Conservation (phyloP, 2,113 vertebrate species). For the Caranx ignobilis region DNA sequence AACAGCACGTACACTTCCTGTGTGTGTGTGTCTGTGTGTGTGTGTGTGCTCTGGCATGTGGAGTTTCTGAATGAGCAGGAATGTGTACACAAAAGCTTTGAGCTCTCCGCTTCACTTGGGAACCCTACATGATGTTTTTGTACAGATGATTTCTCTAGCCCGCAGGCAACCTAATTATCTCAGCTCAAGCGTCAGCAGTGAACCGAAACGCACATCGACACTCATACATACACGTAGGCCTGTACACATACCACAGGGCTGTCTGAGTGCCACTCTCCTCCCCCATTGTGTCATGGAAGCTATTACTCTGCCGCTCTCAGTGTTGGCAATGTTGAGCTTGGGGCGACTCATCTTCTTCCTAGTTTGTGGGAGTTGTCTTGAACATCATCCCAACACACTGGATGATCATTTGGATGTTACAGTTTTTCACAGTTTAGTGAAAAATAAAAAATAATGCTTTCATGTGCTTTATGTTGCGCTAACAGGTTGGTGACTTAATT, state of each 20-base stretch:
- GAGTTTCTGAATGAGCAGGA: conserved; percentile 75
- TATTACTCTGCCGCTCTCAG: conserved; percentile 64
- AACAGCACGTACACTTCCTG: conserved; percentile 66
- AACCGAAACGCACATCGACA: conserved; percentile 60
- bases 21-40: not conserved
- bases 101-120: conserved; percentile 77
- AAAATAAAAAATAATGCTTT: conserved; percentile 16
- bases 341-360: conserved; percentile 25
- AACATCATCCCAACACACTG: not conserved
- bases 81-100: conserved; percentile 79
- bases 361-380: conserved; percentile 17
- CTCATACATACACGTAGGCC: conserved; percentile 45
- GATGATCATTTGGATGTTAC: not conserved
- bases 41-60: conserved; percentile 59
- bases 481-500: conserved; percentile 12
- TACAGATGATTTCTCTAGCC: conserved; percentile 80
- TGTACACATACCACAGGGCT: conserved; percentile 43
- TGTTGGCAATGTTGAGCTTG: conserved; percentile 28
- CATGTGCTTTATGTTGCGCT: not conserved
- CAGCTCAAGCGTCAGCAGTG: conserved; percentile 68
- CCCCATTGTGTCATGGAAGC: conserved; percentile 72
- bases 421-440: not conserved
- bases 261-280: conserved; percentile 61
- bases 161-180: conserved; percentile 80
- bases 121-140: conserved; percentile 82